Evolutionary conservation across 2,888 invertebrate genomes (phyloP), one percentile per base, ranked within the genome.

Genomic region (Xestia ashworthii): DNA sequence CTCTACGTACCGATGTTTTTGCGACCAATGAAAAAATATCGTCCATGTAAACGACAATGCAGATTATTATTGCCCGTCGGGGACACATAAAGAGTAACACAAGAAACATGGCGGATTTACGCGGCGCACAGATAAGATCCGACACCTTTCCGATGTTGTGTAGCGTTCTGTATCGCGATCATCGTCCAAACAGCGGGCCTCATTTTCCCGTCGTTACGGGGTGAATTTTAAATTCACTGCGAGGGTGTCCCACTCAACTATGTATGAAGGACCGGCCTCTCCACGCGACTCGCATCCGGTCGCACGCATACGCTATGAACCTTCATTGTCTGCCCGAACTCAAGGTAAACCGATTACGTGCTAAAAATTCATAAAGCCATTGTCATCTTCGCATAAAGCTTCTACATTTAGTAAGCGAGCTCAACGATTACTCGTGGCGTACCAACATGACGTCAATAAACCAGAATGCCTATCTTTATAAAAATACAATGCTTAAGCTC

Each of bases 311-410:
- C 90, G 89, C 89, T 94, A 93, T 92, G 93, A 92, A 90, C 92
- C 90, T 89, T 92, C 91, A 93, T 94, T 94, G 94, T 95, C 92
- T 92, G 92, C 88, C 91, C 90, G 89, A 92, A 93, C 93, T 93
- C 92, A 91, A 93, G 93, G 93, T 95, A 94, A 95, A 95, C 94
- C 93, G 93, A 95, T 95, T 95, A 95, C 93, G 92, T 91, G 93
- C 94, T 94, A 94, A 95, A 95, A 95, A 95, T 95, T 95, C 94
- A 95, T 95, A 95, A 93, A 94, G 91, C 90, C 90, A 92, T 93
- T 93, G 93, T 93, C 93, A 92, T 94, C 92, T 92, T 92, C 87
- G 87, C 89, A 89, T 89, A 88, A 89, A 92, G 90, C 89, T 89
- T 90, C 91, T 91, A 92, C 93, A 91, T 92, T 93, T 92, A 92